Evolutionary conservation across 1,140 invertebrate genomes (phyloP).

Genomic region (Colletes gigas): DNA sequence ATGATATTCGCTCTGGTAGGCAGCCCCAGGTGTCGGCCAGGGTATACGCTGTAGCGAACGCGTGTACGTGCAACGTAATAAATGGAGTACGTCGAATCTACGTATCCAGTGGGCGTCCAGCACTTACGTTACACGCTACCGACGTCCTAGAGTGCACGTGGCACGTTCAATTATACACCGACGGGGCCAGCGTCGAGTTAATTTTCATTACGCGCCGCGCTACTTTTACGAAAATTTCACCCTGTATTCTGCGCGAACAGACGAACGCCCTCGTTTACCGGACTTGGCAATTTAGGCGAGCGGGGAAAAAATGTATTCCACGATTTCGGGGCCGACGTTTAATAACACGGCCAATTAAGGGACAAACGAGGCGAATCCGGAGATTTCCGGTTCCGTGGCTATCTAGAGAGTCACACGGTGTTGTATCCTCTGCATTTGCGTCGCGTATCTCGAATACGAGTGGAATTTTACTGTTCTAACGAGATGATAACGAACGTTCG

Average conservation of each 20-base stretch:
- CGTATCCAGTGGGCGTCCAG: neutral
- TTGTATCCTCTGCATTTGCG: neutral
- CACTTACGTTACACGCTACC: neutral
- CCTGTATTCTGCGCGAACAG: neutral
- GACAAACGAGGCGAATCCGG: slow-evolving; percentile 22
- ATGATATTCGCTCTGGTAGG: neutral
- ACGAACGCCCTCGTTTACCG: neutral
- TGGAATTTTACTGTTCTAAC: neutral
- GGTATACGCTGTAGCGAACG: neutral
- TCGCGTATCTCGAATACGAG: neutral
- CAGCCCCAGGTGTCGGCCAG: neutral
- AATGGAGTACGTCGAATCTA: neutral
- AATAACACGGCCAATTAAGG: slow-evolving; percentile 26
- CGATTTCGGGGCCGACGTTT: neutral
- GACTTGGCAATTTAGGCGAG: neutral
- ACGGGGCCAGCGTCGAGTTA: slow-evolving; percentile 22
- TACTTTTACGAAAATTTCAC: slow-evolving; percentile 37
- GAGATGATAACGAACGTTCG: no score
- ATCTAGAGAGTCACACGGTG: neutral
- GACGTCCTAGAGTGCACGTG: slow-evolving; percentile 10
- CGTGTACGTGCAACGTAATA: neutral
- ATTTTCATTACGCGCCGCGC: slow-evolving; percentile 57
- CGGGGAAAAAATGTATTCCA: neutral
- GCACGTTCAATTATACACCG: slow-evolving; percentile 12
- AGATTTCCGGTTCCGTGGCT: neutral